Evolutionary conservation across 2,113 vertebrate genomes (phyloP).

Genomic region (Rhinolophus ferrumequinum): DNA sequence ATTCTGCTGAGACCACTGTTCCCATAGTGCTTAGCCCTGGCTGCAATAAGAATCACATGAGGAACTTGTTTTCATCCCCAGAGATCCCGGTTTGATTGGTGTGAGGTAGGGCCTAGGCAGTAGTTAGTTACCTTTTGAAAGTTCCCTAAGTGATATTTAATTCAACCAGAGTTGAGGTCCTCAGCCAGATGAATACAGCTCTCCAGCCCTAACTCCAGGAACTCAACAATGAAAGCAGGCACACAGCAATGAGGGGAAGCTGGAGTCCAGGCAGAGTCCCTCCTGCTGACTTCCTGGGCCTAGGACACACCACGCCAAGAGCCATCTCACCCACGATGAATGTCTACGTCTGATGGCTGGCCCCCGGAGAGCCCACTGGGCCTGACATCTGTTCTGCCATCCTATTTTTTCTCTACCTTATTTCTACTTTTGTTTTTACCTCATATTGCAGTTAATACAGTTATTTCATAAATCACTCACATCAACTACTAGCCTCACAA

Average conservation of each 20-base stretch:
- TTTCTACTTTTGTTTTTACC: slow-evolving; percentile 36
- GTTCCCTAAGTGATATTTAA: neutral
- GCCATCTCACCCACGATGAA: neutral
- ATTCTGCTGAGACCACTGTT: neutral
- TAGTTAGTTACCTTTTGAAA: neutral
- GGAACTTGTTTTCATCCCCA: neutral
- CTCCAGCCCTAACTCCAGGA: neutral
- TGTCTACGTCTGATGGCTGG: neutral
- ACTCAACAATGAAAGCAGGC: neutral
- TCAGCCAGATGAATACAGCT: neutral
- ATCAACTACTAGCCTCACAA: neutral
- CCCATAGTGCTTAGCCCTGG: neutral
- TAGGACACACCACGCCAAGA: neutral
- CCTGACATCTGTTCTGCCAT: neutral
- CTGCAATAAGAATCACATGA: slow-evolving; percentile 4
- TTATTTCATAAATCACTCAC: slow-evolving; percentile 9
- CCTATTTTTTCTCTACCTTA: neutral
- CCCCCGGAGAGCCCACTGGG: neutral
- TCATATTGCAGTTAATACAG: neutral
- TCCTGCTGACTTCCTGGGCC: neutral
- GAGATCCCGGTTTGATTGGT: slow-evolving; percentile 9
- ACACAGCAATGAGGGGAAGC: neutral
- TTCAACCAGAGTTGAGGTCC: neutral
- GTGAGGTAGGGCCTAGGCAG: neutral
- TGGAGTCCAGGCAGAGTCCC: neutral